Evolutionary conservation across 2,113 vertebrate genomes (phyloP), one percentile per base, ranked within the genome.

Genomic region (Gorsachius goisagi): DNA sequence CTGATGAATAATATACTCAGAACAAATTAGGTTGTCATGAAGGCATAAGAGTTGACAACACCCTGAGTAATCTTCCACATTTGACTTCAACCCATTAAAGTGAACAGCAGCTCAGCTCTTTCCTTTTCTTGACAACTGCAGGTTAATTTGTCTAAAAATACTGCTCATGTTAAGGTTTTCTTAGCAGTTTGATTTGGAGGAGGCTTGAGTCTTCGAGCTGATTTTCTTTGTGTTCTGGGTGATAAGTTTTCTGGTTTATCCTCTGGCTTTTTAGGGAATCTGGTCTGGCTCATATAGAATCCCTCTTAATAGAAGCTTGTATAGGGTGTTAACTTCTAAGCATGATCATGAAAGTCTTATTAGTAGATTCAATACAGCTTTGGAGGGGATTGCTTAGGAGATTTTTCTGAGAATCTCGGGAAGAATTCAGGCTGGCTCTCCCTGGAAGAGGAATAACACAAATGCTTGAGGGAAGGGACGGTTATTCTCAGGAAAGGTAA

Each of bases 271-370:
- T 63, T 1, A 24, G 53, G 24, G 56, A 30, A 19, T 83, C 22
- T 80, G 18, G 3, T 47, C 39, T 77, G 77, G 19, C 26, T 4
- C 6, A 3, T 37, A 10, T 8, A 50, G 50, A 58, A 66, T 88
- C 35, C 6, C 9, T 26, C 4, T 85, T 90, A 7, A 1, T 1
- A 79, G n/a, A 26, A 5, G 5, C 37, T 88, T 89, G 33, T 7
- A 3, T 44, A 67, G 28, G 20, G 19, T 74, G n/a, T 83, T 84
- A 77, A 55, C 39, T 80, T 76, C 11, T 14, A 75, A 79, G 78
- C 21, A 24, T 1, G 0, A 14, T 76, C 47, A 47, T 0, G 0
- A 14, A 56, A 72, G 41, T 72, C 23, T 91, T 18, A 20, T 85
- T 72, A 73, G 17, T 41, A 87, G n/a, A 17, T 78, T 71, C 64